Conservation (phyloP, 2,113 vertebrate species). For the Stegostoma tigrinum region DNA sequence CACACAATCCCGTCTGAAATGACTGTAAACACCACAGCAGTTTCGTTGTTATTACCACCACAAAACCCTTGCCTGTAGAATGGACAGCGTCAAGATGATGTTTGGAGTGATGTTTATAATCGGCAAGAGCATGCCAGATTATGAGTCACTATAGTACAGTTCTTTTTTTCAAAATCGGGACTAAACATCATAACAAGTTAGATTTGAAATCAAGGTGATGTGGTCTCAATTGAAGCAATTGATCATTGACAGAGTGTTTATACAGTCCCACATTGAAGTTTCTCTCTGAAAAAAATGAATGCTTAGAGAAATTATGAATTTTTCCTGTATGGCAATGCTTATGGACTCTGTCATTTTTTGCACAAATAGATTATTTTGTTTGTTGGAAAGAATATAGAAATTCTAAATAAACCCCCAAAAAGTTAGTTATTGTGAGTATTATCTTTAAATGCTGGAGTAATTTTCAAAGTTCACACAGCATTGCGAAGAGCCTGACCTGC, state of each 20-base stretch:
- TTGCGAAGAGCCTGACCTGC: background rate
- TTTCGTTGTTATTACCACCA: background rate
- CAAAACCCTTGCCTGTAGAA: background rate
- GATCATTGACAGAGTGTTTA: background rate
- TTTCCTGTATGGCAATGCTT: background rate
- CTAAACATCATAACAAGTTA: background rate
- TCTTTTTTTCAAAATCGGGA: background rate
- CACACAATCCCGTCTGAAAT: background rate
- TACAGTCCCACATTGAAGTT: background rate
- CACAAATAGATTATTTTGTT: background rate
- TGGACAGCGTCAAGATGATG: background rate
- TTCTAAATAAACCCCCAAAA: background rate
- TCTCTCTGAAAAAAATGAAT: background rate
- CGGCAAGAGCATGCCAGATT: background rate
- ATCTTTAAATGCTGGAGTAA: background rate
- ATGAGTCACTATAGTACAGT: background rate
- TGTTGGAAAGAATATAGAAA: background rate
- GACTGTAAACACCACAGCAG: background rate
- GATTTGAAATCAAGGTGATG: background rate
- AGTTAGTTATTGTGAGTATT: background rate
- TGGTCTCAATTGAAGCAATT: background rate
- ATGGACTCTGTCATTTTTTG: background rate
- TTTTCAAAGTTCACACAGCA: background rate
- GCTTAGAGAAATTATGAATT: background rate
- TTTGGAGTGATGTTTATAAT: background rate